Percentiles rank a stretch among this genome's conserved stretches.
Conservation (phyloP, 2,797 vertebrate species). For the Malurus splendens region DNA sequence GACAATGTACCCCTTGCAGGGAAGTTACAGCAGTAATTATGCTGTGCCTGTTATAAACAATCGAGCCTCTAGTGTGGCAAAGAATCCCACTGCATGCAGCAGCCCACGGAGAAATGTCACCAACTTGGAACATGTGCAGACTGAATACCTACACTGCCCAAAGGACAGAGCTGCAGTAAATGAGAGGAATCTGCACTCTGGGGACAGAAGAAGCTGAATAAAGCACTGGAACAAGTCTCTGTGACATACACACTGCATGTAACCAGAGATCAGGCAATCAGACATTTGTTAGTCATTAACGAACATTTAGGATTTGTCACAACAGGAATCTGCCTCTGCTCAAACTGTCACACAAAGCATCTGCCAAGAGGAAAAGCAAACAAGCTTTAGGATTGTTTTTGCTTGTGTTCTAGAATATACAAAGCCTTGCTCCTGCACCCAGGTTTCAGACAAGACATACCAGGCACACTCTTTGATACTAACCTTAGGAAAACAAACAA, state of each 20-base stretch:
- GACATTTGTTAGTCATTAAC: not conserved
- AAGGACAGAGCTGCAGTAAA: not conserved
- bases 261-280: not conserved
- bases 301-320: not conserved
- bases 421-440: not conserved
- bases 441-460: not conserved
- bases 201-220: not conserved
- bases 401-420: not conserved
- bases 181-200: not conserved
- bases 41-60: not conserved
- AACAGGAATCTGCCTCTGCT: not conserved
- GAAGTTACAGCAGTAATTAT: not conserved
- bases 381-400: not conserved
- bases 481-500: not conserved
- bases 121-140: accelerated
- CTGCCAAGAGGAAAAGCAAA: not conserved
- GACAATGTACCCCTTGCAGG: not conserved
- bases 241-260: accelerated
- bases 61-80: not conserved
- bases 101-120: not conserved
- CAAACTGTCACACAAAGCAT: not conserved
- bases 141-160: not conserved
- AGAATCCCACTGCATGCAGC: not conserved
- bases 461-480: not conserved
- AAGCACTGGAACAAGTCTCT: not conserved